A percentile compares a stretch with the other conserved stretches of the same genome.
Conservation (phyloP, 2,113 vertebrate species). For the Petaurus breviceps region DNA sequence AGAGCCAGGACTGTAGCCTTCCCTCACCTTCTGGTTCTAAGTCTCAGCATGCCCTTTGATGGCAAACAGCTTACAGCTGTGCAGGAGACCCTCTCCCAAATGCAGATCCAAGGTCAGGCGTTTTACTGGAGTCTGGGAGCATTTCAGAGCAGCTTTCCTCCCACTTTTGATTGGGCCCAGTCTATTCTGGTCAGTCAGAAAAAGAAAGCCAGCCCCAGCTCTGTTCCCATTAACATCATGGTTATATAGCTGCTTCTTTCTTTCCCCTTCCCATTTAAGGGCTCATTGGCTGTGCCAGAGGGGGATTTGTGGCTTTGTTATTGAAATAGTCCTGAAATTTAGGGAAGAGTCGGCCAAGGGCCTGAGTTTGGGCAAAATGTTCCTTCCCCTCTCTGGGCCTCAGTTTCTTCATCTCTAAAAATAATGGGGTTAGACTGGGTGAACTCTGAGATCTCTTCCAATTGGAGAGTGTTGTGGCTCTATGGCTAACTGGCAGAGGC, state of each 20-base stretch:
- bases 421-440: neutral
- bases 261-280: slow-evolving; percentile 25
- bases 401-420: neutral
- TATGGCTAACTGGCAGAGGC: neutral
- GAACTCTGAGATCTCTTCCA: neutral
- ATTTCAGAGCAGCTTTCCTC: slow-evolving; percentile 4
- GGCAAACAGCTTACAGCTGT: neutral
- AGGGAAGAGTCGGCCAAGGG: neutral
- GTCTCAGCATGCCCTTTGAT: neutral
- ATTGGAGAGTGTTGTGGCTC: neutral
- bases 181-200: slow-evolving; percentile 40
- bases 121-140: slow-evolving; percentile 23
- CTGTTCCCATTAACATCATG: neutral
- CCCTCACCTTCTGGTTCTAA: neutral
- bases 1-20: neutral
- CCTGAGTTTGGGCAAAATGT: neutral
- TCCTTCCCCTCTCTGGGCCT: neutral
- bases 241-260: slow-evolving; percentile 9
- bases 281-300: neutral
- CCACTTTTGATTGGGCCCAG: slow-evolving; percentile 46
- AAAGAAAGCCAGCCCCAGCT: slow-evolving; percentile 29
- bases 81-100: slow-evolving; percentile 1
- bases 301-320: neutral
- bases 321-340: neutral
- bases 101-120: neutral